Evolutionary conservation across 2,888 invertebrate species (phyloP).

Genomic region (Alviniconcha strummeri): DNA sequence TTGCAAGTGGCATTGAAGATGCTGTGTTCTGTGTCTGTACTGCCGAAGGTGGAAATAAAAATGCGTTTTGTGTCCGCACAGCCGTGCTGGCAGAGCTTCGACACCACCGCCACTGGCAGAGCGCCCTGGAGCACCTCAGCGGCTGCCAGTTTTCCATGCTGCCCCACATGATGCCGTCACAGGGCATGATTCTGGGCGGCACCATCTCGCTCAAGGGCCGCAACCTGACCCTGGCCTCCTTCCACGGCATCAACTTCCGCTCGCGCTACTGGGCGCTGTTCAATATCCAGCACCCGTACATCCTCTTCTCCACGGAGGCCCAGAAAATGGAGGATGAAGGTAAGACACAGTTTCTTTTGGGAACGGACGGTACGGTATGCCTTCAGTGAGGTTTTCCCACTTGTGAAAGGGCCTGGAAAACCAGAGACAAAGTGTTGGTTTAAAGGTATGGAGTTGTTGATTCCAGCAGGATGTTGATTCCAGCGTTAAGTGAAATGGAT

Average conservation of each 20-base stretch:
- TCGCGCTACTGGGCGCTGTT: slow-evolving; percentile 97
- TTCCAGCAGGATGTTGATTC: too few species aligned
- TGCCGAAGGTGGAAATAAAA: too few species aligned
- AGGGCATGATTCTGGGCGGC: slow-evolving; percentile 88
- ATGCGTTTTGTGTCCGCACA: slow-evolving; percentile 12
- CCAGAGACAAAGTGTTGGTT: too few species aligned
- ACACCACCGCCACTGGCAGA: slow-evolving; percentile 97
- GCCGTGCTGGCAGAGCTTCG: slow-evolving; percentile 60
- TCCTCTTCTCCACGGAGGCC: slow-evolving; percentile 77
- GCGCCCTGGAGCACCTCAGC: slow-evolving; percentile 86
- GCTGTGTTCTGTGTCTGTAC: too few species aligned
- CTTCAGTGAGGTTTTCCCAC: too few species aligned
- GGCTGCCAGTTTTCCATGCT: slow-evolving; percentile 84
- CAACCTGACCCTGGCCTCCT: slow-evolving; percentile 95
- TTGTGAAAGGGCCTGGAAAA: too few species aligned
- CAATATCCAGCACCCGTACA: slow-evolving; percentile 88
- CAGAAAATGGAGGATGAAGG: slow-evolving; percentile 79
- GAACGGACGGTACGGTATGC: too few species aligned
- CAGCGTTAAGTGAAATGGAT: too few species aligned
- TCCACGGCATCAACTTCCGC: slow-evolving; percentile 97
- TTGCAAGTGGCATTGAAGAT: too few species aligned
- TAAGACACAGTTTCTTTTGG: slow-evolving; percentile 37
- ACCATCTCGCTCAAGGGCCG: slow-evolving; percentile 81
- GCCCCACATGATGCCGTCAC: slow-evolving; percentile 72
- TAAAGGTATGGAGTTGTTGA: too few species aligned